Percentiles rank a stretch among this genome's conserved stretches.
Conservation (phyloP, 2,797 vertebrate species). For the Anniella stebbinsi region DNA sequence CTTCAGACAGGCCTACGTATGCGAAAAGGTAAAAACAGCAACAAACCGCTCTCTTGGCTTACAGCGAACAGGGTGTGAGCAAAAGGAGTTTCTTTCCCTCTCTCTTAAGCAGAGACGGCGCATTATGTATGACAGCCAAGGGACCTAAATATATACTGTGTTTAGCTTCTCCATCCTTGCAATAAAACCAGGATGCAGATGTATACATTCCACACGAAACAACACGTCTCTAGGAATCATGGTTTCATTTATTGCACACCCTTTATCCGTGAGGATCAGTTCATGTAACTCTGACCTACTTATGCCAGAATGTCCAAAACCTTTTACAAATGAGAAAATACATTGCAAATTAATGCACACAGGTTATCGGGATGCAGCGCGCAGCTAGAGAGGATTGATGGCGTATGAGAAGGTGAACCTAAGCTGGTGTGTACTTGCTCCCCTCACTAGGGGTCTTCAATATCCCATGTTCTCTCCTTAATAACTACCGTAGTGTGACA, state of each 20-base stretch:
- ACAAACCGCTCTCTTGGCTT: background rate
- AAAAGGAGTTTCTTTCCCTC: background rate
- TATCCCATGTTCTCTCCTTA: slow-evolving; percentile 45
- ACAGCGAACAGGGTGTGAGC: background rate
- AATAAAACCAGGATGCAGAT: slow-evolving; percentile 32
- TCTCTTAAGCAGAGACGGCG: background rate
- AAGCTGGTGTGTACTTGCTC: slow-evolving; percentile 44
- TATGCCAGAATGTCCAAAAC: slow-evolving; percentile 33
- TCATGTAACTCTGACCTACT: slow-evolving; percentile 48
- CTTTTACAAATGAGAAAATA: slow-evolving; percentile 45
- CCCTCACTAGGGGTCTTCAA: slow-evolving; percentile 54
- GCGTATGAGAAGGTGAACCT: slow-evolving; percentile 35
- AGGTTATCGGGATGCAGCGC: slow-evolving; percentile 49
- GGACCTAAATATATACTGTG: background rate
- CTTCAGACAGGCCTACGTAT: too few species aligned
- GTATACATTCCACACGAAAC: background rate
- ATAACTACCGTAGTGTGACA: slow-evolving; percentile 33
- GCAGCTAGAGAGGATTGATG: slow-evolving; percentile 51
- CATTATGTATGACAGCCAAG: background rate
- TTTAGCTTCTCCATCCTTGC: slow-evolving; percentile 3
- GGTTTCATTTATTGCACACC: slow-evolving; percentile 24
- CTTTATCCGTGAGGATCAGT: slow-evolving; percentile 49
- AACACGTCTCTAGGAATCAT: slow-evolving; percentile 38
- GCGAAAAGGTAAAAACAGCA: background rate
- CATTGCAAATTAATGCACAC: slow-evolving; percentile 50